Base-by-base conservation (phyloP, 1,140 invertebrate genomes). In the Mizuhopecten yessoensis region DNA sequence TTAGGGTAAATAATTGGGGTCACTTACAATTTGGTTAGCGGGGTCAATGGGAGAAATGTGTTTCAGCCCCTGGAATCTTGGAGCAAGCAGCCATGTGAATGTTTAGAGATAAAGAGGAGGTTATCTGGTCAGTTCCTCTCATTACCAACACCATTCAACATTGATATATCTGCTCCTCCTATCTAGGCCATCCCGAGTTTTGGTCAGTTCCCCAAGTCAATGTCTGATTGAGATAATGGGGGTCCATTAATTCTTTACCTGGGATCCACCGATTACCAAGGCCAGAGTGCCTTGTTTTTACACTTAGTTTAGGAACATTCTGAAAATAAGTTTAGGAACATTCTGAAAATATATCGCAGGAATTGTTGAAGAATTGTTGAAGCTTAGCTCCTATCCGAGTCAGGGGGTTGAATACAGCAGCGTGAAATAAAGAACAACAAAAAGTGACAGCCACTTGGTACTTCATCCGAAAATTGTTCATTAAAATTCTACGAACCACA, bases 371-470 rank as follows among this genome's bases (percentile, higher is more conserved):
- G 17, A 45, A 45, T 45, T 45, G 42, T 45, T 1, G 42, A 45
- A 45, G 17, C 17, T 45, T 10, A 17, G 9, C 17, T 45, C 10
- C 42, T 45, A 45, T n/a, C n/a, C n/a, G n/a, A n/a, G n/a, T n/a
- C n/a, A n/a, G n/a, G n/a, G n/a, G 17, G 42, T 17, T 45, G 17
- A 45, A 10, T 17, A 29, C 29, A 3, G n/a, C 57, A 75, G 11
- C 57, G 29, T n/a, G 57, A 75, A 75, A 75, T 75, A 75, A 75
- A 75, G 23, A 75, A 75, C 57, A 75, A 75, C 57, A 75, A 75
- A 75, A 75, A n/a, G 23, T 75, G 57, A 75, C 57, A 75, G 57
- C 17, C 57, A 75, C 29, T 75, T 75, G 57, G 57, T 75, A 75
- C 57, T 45, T 45, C 17, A 45, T 45, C 42, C n/a, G 57, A 75